Evolutionary conservation across 2,797 vertebrate species (phyloP).

Genomic region (Oreortyx pictus): DNA sequence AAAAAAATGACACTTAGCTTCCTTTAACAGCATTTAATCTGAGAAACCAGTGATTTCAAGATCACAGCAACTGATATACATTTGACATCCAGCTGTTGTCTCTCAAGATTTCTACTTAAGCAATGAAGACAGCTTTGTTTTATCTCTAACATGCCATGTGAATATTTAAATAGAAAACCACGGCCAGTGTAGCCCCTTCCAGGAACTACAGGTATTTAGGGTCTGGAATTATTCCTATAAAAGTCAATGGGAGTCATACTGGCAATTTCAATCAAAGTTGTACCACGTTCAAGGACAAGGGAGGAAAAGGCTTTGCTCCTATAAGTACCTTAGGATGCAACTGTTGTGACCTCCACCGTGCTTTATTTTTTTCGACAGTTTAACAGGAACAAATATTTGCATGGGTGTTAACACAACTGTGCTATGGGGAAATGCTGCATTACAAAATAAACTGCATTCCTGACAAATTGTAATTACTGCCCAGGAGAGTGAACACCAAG

Average conservation of each 20-base stretch:
- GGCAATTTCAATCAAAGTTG: background rate
- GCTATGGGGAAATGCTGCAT: conserved; percentile 74
- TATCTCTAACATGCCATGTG: background rate
- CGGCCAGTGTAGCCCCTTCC: background rate
- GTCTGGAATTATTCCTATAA: background rate
- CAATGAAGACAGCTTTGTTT: background rate
- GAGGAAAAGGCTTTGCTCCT: background rate
- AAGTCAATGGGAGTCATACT: background rate
- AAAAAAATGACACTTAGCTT: background rate
- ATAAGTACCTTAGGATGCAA: conserved; percentile 4
- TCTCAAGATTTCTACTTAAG: background rate
- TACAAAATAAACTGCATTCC: conserved; percentile 72
- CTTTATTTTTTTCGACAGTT: conserved; percentile 25
- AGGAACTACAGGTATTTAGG: background rate
- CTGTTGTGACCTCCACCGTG: background rate
- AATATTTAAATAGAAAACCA: background rate
- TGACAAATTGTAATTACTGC: conserved; percentile 79
- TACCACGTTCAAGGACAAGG: background rate
- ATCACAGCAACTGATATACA: background rate
- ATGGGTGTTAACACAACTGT: conserved; percentile 71
- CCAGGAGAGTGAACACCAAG: conserved; percentile 71
- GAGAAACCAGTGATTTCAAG: background rate
- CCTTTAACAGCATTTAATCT: background rate
- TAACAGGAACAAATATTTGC: conserved; percentile 75
- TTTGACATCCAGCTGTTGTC: background rate